These are phyloP conservation scores for Drosophila antonietae DNA, from an alignment of 2,888 invertebrate species.

Conservation along the genomic window DNA sequence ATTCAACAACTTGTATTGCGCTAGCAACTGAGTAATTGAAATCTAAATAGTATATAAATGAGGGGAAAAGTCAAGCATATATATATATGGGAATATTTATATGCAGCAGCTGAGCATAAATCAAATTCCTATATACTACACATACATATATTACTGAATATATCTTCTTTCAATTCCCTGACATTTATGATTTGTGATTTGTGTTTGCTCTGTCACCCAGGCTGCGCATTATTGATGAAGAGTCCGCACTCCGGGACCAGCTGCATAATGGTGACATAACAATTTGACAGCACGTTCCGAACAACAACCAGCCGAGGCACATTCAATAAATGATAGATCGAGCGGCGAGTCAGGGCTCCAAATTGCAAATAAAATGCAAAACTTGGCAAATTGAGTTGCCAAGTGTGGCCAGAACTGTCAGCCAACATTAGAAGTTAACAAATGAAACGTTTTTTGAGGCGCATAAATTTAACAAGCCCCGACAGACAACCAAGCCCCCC, in stretches of 20 bases:
- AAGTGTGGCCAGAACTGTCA: constrained; percentile 45
- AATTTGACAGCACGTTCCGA: constrained; percentile 43
- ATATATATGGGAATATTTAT: background rate
- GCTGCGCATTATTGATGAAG: constrained; percentile 36
- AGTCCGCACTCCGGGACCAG: background rate
- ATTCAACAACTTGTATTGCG: constrained; percentile 55
- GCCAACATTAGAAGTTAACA: constrained; percentile 54
- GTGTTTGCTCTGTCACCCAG: constrained; percentile 21
- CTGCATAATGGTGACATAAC: constrained; percentile 15
- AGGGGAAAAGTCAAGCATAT: background rate
- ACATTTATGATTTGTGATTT: constrained; percentile 45
- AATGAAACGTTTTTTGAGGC: constrained; percentile 43
- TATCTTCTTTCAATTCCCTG: constrained; percentile 1
- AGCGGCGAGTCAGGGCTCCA: constrained; percentile 2
- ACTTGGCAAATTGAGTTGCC: constrained; percentile 47
- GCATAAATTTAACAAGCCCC: constrained; percentile 68
- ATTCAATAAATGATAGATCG: constrained; percentile 36
- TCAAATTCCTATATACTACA: background rate
- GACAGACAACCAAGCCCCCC: constrained; percentile 23
- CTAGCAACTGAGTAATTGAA: constrained; percentile 62
- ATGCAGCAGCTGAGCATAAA: constrained; percentile 17
- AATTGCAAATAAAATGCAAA: constrained; percentile 31
- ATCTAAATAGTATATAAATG: constrained; percentile 71
- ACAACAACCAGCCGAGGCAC: constrained; percentile 23
- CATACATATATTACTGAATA: background rate